These are phyloP conservation scores for human (Homo sapiens) DNA, from an alignment of 2,113 vertebrate species.

Conservation along the genomic window DNA sequence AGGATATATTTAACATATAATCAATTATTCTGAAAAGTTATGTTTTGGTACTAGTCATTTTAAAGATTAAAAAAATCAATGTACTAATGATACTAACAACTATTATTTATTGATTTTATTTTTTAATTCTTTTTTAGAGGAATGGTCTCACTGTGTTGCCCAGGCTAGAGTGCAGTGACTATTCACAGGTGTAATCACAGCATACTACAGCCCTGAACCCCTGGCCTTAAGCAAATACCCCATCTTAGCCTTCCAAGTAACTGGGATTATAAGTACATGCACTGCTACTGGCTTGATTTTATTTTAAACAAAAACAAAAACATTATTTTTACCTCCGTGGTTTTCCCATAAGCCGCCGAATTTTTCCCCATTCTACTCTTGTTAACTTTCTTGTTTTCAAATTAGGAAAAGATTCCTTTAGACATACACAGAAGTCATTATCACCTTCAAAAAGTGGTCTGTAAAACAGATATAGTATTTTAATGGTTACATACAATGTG, in stretches of 20 bases:
- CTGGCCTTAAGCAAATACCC: neutral
- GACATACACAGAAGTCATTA: slow-evolving; percentile 99
- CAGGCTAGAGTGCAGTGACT: neutral
- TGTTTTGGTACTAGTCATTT: neutral
- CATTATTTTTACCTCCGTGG: slow-evolving; percentile 91
- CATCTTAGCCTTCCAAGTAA: neutral
- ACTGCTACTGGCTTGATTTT: neutral
- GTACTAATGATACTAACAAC: neutral
- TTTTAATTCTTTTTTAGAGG: neutral
- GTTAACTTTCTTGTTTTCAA: slow-evolving; percentile 98
- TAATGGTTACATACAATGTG: slow-evolving; percentile 15
- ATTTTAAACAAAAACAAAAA: slow-evolving; percentile 36
- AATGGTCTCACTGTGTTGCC: neutral
- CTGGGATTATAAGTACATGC: neutral
- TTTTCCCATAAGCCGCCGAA: slow-evolving; percentile 98
- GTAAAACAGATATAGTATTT: slow-evolving; percentile 76
- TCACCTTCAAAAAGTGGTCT: slow-evolving; percentile 99
- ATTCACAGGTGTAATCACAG: neutral
- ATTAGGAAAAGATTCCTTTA: slow-evolving; percentile 98
- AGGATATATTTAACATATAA: slow-evolving; percentile 34
- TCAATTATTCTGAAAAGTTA: slow-evolving; percentile 16
- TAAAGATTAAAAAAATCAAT: neutral
- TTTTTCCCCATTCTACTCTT: slow-evolving; percentile 98
- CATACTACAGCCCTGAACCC: neutral
- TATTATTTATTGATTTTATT: slow-evolving; percentile 22